Conservation (phyloP, 2,113 vertebrate species). For the Lepidothrix coronata region DNA sequence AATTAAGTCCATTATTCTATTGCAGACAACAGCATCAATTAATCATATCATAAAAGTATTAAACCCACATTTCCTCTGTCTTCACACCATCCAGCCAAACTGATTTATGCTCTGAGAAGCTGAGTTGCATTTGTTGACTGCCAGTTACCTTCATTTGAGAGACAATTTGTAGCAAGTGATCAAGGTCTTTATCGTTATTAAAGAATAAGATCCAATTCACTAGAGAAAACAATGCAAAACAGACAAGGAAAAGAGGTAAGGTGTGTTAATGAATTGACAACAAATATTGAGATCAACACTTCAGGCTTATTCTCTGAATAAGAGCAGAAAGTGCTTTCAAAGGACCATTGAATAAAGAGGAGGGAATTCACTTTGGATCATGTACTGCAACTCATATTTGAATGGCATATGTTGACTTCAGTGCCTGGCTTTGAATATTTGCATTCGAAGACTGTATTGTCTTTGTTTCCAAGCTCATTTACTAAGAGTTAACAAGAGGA, state of each 20-base stretch:
- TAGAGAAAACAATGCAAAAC: neutral
- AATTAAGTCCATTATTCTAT: constrained; percentile 19
- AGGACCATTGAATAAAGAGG: neutral
- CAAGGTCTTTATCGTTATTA: neutral
- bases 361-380: neutral
- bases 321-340: neutral
- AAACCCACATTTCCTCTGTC: neutral
- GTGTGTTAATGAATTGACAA: neutral
- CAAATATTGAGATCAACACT: neutral
- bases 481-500: neutral
- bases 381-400: neutral
- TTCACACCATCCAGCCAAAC: neutral
- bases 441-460: neutral
- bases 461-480: neutral
- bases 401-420: neutral
- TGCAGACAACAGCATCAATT: neutral
- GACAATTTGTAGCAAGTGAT: neutral
- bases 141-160: neutral
- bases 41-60: neutral
- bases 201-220: neutral
- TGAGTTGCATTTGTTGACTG: neutral
- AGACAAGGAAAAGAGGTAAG: neutral
- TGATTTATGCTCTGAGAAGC: neutral
- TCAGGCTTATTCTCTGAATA: neutral
- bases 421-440: neutral